Percentiles rank a stretch among this genome's conserved stretches.
These are phyloP conservation scores for Pipa parva DNA, from an alignment of 2,113 vertebrate species.

Conservation along the genomic window DNA sequence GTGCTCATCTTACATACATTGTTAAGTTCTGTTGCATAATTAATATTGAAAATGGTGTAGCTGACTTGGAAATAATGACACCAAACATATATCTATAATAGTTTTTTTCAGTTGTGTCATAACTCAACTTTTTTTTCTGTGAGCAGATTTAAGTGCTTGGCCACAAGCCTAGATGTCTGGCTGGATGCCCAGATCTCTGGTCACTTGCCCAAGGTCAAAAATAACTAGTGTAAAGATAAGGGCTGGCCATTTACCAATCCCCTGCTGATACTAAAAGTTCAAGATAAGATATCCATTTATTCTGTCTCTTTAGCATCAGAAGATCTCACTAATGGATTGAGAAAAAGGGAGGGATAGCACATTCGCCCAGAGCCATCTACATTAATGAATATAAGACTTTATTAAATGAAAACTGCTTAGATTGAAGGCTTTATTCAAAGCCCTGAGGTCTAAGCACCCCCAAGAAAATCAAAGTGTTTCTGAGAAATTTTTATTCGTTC, in stretches of 20 bases:
- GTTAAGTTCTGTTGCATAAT: too few species aligned
- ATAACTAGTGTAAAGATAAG: not conserved
- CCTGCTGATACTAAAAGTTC: not conserved
- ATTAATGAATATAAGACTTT: not conserved
- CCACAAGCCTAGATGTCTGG: not conserved
- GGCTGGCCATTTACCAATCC: conserved; percentile 1
- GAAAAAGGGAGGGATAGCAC: not conserved
- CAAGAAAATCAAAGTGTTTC: too few species aligned
- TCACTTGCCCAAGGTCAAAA: not conserved
- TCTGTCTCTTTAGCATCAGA: not conserved
- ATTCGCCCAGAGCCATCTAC: not conserved
- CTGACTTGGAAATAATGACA: too few species aligned
- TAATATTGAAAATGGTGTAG: too few species aligned
- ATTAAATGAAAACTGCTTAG: too few species aligned
- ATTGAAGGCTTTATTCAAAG: too few species aligned
- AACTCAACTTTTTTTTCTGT: too few species aligned
- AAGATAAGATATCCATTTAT: not conserved
- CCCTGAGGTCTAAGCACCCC: too few species aligned
- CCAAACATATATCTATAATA: too few species aligned
- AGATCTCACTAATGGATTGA: not conserved
- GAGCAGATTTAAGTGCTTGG: not conserved
- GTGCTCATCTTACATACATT: too few species aligned
- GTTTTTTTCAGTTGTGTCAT: too few species aligned
- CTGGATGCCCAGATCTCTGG: not conserved
- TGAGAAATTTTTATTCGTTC: too few species aligned